Evolutionary conservation across 2,113 vertebrate genomes (phyloP).

Genomic region (Montifringilla adamsi): DNA sequence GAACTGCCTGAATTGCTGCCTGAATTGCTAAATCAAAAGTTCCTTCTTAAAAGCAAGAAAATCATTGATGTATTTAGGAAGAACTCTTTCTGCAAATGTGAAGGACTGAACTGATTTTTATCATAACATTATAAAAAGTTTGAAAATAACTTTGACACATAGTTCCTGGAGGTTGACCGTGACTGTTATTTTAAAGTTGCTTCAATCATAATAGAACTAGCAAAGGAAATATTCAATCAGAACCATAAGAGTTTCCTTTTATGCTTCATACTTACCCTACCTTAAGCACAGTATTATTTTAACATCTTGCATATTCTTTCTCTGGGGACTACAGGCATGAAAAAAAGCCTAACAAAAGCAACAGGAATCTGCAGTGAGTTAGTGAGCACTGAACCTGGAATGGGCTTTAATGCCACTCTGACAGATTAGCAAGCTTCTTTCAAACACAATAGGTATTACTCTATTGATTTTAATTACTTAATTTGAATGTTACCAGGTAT

Average conservation of each 20-base stretch:
- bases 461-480: neutral
- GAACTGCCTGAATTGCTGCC: neutral
- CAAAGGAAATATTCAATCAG: neutral
- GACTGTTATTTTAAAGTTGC: neutral
- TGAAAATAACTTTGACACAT: neutral
- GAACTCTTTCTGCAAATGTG: neutral
- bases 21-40: conserved; percentile 3
- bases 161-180: neutral
- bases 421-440: neutral
- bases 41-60: neutral
- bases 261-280: neutral
- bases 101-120: conserved; percentile 26
- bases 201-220: neutral
- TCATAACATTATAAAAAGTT: neutral
- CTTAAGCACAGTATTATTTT: neutral
- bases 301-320: neutral
- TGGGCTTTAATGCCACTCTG: neutral
- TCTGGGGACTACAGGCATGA: neutral
- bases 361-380: neutral
- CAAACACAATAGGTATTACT: neutral
- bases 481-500: neutral
- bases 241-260: neutral
- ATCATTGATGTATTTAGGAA: conserved; percentile 14
- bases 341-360: neutral
- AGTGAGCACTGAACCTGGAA: neutral